phyloP scores from a whole-genome alignment of 2,888 invertebrate species.

The Melinaea menophilus region DNA sequence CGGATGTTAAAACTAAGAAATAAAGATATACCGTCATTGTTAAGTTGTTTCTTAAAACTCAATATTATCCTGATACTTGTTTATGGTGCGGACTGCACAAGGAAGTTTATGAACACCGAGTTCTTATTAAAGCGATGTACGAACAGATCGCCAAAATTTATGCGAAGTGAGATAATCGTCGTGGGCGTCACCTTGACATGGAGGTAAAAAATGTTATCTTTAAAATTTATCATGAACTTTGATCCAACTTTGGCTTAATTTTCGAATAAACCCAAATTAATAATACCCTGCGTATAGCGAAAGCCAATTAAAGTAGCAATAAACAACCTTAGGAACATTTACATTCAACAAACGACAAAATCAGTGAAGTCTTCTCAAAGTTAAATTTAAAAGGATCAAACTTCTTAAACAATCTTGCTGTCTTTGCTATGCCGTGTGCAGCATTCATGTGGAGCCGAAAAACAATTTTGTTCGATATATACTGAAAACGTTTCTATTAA shows the following conservation, averaged over 20 bases:
- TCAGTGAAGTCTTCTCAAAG: no score
- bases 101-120: constrained; percentile 15
- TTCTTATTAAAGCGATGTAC: constrained; percentile 12
- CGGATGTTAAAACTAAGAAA: constrained; percentile 5
- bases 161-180: constrained; percentile 25
- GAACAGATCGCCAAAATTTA: constrained; percentile 23
- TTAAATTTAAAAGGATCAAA: constrained; percentile 6
- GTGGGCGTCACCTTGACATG: constrained; percentile 40
- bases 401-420: constrained; percentile 21
- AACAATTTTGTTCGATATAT: constrained; percentile 32
- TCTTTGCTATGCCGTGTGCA: constrained; percentile 19
- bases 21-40: constrained; percentile 6
- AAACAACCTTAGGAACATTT: no score
- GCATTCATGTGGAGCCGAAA: constrained; percentile 30
- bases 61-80: constrained; percentile 5
- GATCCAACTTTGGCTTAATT: constrained; percentile 26
- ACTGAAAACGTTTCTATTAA: constrained; percentile 40
- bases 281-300: no score
- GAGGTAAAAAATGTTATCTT: constrained; percentile 31
- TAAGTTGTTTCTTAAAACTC: constrained; percentile 9
- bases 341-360: no score
- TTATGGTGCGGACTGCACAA: constrained; percentile 8
- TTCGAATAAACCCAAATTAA: constrained; percentile 16
- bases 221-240: constrained; percentile 33
- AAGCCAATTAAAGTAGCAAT: no score